Base-by-base conservation (phyloP, 2,888 invertebrate genomes). In the Athalia rosae region DNA sequence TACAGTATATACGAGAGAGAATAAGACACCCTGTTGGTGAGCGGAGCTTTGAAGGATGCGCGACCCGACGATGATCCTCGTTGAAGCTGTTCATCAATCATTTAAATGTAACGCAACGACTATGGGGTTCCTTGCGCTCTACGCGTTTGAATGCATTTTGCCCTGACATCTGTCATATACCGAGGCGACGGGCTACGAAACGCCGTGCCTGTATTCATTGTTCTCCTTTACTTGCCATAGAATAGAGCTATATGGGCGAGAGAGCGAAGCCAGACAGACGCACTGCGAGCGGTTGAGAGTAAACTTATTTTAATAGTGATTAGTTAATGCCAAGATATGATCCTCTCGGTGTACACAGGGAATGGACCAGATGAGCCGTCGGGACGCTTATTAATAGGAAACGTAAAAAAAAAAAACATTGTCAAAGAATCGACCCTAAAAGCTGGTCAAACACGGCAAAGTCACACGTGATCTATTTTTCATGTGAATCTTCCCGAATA, bases 81-180 rank as follows among this genome's bases (percentile, higher is more conserved):
- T 88, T 84, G 84, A 83, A 84, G 84, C 84, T 85, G 83, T 84
- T 88, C 89, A 89, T 89, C 88, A 89, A 89, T 89, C 89, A 89
- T 87, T 85, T 84, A 85, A 87, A 87, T 86, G 85, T 87, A 87
- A 84, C 86, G 83, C 85, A 82, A 82, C 80, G 47, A 80, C 78
- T 81, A 28, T 28, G 56, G 62, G 78, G 74, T 66, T 66, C 76
- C 74, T 74, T 74, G 76, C 78, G 28, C 28, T 28, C 53, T 64
- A 59, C 58, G 15, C 41, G 63, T 78, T 79, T 79, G 81, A 79
- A 83, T 81, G 85, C 84, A 82, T 84, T 85, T 86, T 86, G 88
- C 86, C 87, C 85, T 87, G 87, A 88, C 88, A 88, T 88, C 86
- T 88, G 88, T 88, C 87, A 86, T 28, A 28, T 85, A 81, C 83